Base-by-base conservation (phyloP, 1,140 invertebrate genomes). In the Drosophila seguyi region DNA sequence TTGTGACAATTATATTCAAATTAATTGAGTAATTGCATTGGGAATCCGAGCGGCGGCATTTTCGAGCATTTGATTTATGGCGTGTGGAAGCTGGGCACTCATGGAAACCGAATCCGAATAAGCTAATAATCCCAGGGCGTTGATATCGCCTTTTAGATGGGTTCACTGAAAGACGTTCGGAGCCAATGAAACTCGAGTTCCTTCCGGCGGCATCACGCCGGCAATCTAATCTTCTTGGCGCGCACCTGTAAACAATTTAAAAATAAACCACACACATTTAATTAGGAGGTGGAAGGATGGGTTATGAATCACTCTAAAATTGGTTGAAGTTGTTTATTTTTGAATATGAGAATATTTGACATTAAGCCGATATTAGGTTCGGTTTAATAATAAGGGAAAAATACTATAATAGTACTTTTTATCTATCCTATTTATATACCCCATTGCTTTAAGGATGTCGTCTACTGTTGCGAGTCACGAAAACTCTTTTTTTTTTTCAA, bases 1-100 rank as follows among this genome's bases (percentile, higher is more conserved):
- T 84, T 87, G 84, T 88, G 87, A 91, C 87, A 91, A 91, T 91
- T 91, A 91, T 88, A 91, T 91, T 84, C 80, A 76, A 91, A 91
- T 91, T 91, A 91, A 91, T 91, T 91, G 83, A 87, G 85, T 88
- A 88, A 88, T 88, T 88, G 85, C 85, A 69, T 81, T 73, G 45
- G 63, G 60, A 72, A 84, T 71, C 59, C 53, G 67, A 72, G 72
- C 77, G 45, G 56, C 55, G 62, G 68, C 66, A 55, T 61, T 81
- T 68, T 74, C 55, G 74, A 90, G 85, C 66, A 65, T 69, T 90
- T 90, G 81, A 90, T 90, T 90, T 90, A 90, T 71, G 63, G 80
- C 48, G 76, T 87, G 85, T 88, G 85, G 80, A 87, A 87, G 65
- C 75, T 45, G 16, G 8, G 41, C 65, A 45, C 67, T 88, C 73